Evolutionary conservation across 2,888 invertebrate genomes (phyloP).

Genomic region (Erannis defoliaria): DNA sequence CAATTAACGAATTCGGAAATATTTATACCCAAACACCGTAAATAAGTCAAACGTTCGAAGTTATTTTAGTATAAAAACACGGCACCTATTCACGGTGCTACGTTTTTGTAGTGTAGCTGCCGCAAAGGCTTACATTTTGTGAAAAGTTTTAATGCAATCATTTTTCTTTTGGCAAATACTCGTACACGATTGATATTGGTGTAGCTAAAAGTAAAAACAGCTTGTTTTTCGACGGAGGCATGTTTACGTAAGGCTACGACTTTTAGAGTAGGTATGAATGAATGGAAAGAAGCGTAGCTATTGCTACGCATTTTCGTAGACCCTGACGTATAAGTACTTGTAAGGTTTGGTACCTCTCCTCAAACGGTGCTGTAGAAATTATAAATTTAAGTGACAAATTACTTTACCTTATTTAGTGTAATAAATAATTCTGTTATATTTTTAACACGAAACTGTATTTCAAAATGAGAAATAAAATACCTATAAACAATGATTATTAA

Average conservation of each 20-base stretch:
- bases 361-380: too few relatives aligned
- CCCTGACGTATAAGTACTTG: not conserved
- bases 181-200: not conserved
- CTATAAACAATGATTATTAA: too few relatives aligned
- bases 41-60: conserved; percentile 8
- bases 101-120: conserved; percentile 6
- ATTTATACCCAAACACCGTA: conserved; percentile 23
- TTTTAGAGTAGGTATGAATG: not conserved
- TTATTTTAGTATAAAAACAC: not conserved
- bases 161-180: conserved; percentile 1
- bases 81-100: not conserved
- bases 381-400: too few relatives aligned
- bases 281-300: not conserved
- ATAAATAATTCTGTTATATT: too few relatives aligned
- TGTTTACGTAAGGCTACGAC: not conserved
- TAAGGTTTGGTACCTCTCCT: too few relatives aligned
- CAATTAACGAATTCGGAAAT: conserved; percentile 40
- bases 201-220: not conserved
- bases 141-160: not conserved
- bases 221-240: not conserved
- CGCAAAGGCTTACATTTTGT: conserved; percentile 1
- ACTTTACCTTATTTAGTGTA: too few relatives aligned
- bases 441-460: too few relatives aligned
- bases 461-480: too few relatives aligned
- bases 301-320: conserved; percentile 54